Conservation (phyloP, 1,140 invertebrate genomes). For the Lepidotrigona ventralis region DNA sequence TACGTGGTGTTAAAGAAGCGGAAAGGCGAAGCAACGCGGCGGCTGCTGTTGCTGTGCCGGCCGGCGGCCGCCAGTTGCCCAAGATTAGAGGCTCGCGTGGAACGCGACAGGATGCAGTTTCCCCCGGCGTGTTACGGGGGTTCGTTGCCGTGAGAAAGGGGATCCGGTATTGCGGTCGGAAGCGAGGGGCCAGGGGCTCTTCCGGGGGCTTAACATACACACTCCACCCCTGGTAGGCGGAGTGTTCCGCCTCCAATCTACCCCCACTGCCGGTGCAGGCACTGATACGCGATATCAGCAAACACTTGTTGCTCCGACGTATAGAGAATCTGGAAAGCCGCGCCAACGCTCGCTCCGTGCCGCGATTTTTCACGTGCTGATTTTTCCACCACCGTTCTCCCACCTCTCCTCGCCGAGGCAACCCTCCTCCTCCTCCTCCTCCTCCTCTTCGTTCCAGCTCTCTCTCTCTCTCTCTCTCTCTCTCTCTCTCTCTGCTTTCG, state of each 20-base stretch:
- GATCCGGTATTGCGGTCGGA: constrained; percentile 37
- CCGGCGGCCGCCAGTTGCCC: not conserved
- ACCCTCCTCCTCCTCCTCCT: not conserved
- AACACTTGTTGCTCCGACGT: constrained; percentile 78
- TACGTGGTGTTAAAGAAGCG: not conserved
- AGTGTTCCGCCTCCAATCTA: constrained; percentile 65
- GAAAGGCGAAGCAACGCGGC: not conserved
- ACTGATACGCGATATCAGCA: constrained; percentile 79
- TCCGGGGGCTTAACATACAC: constrained; percentile 65
- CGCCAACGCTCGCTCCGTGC: constrained; percentile 19
- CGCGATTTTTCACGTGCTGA: constrained; percentile 64
- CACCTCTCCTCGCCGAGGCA: constrained; percentile 4
- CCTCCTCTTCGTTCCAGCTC: not conserved
- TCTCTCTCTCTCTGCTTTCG: too few relatives aligned
- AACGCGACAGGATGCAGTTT: constrained; percentile 31
- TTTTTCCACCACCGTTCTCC: constrained; percentile 46
- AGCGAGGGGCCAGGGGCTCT: constrained; percentile 48
- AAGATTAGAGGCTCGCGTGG: constrained; percentile 31
- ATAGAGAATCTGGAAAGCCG: constrained; percentile 41
- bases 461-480: too few relatives aligned
- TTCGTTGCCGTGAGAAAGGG: constrained; percentile 14
- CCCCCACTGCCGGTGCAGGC: constrained; percentile 59
- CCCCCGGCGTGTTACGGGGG: constrained; percentile 22
- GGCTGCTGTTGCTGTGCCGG: not conserved
- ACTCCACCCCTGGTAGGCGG: constrained; percentile 74